Evolutionary conservation across 2,113 vertebrate species (phyloP), one percentile per base, ranked within the genome.

Genomic region (Platysternon megacephalum): DNA sequence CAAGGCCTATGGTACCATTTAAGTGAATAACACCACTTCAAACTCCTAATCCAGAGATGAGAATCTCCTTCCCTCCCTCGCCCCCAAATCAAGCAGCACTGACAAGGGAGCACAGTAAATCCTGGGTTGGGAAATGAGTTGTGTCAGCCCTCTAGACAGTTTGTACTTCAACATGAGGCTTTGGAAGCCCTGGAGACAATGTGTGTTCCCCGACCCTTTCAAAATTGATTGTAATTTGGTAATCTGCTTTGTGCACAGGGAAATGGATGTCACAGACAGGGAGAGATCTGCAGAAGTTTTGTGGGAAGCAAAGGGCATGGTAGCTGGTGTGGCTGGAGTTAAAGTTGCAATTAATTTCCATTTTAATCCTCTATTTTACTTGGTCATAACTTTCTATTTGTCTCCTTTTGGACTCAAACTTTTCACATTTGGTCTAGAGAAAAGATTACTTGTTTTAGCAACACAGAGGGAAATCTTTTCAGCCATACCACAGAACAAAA

Each of bases 141-240:
- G 56, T 68, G 51, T 55, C 72, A 92, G 58, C 24, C 56, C 55
- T 92, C 51, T 84, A 89, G 51, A 79, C 17, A 83, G 51, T 61
- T 32, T 56, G 48, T 81, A 52, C 48, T 51, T 51, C 28, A 61
- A 81, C 74, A 84, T 19, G 72, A 88, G 56, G 42, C 51, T 95
- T n/a, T 88, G 10, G 21, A 58, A 68, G 29, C 89, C 48, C 55
- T 11, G 39, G 35, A 91, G 32, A 78, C 44, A 51, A 19, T 8
- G 4, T 22, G 49, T 21, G 42, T 80, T 95, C 39, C 58, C 88
- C 35, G 17, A 44, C 39, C 13, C 72, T 93, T 92, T 85, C 85
- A 91, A 88, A 96, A 82, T 22, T 51, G 68, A 74, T 84, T 90
- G 88, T 39, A 49, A 74, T 83, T 93, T 92, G 68, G 16, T 91